These are phyloP conservation scores for Aspidapion aeneum DNA, from an alignment of 2,888 invertebrate genomes.

Conservation along the genomic window DNA sequence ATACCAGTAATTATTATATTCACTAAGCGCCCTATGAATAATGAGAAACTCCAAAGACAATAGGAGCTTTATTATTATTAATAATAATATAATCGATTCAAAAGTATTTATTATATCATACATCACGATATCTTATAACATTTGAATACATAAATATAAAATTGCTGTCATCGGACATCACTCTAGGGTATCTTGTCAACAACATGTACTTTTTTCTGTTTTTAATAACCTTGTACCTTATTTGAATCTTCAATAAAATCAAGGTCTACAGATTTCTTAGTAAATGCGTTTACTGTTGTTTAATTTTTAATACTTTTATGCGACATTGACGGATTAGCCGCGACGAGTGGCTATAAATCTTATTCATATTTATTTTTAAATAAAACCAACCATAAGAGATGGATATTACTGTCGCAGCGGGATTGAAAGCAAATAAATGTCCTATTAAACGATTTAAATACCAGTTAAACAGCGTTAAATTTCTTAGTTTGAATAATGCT, in stretches of 20 bases:
- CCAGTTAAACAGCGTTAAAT: conserved; percentile 1
- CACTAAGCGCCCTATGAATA: too few species aligned
- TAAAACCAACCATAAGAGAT: conserved; percentile 13
- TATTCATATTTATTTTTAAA: conserved; percentile 22
- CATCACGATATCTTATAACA: background rate
- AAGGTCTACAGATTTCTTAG: background rate
- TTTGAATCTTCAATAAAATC: background rate
- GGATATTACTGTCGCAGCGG: conserved; percentile 25
- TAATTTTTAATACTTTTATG: conserved; percentile 1
- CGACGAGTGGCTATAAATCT: conserved; percentile 24
- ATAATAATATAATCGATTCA: background rate
- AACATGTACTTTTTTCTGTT: background rate
- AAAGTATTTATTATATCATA: background rate
- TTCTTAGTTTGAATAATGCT: background rate
- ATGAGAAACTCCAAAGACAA: too few species aligned
- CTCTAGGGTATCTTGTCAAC: too few species aligned
- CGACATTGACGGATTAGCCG: conserved; percentile 23
- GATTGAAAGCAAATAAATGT: conserved; percentile 25
- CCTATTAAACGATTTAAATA: conserved; percentile 26
- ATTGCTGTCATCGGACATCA: background rate
- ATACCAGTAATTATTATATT: too few species aligned
- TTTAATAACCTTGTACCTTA: background rate
- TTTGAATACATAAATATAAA: too few species aligned
- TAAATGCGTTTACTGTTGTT: background rate
- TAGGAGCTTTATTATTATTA: background rate